phyloP scores from a whole-genome alignment of 2,797 vertebrate species.

The Sebastes steindachneri region DNA sequence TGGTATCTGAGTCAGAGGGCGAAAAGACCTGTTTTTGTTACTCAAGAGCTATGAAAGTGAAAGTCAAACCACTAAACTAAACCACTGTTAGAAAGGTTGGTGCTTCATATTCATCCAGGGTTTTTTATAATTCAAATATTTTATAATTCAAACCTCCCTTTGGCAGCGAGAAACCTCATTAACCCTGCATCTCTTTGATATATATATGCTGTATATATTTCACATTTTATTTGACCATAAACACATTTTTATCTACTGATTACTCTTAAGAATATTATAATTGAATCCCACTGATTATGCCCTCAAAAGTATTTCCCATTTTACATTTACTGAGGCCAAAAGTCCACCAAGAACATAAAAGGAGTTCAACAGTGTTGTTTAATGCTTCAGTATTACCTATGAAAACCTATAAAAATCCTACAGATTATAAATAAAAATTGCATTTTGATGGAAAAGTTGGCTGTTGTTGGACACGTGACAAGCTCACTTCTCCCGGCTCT shows the following conservation, averaged over 20 bases:
- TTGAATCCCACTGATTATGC: neutral
- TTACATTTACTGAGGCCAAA: neutral
- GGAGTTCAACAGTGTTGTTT: neutral
- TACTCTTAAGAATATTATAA: neutral
- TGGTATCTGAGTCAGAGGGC: neutral
- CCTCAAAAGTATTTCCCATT: neutral
- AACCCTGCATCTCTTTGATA: neutral
- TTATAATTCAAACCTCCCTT: neutral
- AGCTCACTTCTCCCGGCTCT: neutral
- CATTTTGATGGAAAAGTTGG: neutral
- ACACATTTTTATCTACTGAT: neutral
- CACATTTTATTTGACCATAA: neutral
- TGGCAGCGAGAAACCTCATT: neutral
- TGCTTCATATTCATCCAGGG: neutral
- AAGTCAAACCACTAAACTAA: too few species aligned
- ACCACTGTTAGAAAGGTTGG: neutral
- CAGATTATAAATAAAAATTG: neutral
- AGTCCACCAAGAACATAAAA: neutral
- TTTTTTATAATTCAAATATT: neutral
- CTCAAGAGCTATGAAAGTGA: neutral
- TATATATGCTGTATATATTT: neutral
- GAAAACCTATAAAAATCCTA: neutral
- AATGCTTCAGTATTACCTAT: neutral
- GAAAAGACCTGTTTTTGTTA: neutral
- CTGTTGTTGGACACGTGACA: neutral